These are phyloP conservation scores for Lucinisca nassula DNA, from an alignment of 2,888 invertebrate species.

Conservation along the genomic window DNA sequence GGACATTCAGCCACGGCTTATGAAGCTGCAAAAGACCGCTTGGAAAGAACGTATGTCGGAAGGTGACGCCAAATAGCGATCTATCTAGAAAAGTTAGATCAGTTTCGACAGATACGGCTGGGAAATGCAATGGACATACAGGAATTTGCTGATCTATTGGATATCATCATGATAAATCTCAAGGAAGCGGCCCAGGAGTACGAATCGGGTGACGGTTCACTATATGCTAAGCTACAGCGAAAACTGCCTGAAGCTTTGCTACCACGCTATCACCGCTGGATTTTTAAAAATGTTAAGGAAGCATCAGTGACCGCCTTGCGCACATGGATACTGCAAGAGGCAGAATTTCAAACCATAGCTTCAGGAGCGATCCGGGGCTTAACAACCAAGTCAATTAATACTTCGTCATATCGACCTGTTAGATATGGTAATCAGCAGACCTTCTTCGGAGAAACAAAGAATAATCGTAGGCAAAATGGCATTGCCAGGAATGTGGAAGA, in stretches of 20 bases:
- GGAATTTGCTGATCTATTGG: no score
- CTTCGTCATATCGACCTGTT: background rate
- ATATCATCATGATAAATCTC: background rate
- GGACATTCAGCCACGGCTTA: slow-evolving; percentile 50
- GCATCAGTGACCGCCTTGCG: slow-evolving; percentile 42
- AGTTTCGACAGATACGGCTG: background rate
- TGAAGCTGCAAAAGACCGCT: background rate
- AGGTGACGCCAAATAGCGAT: background rate
- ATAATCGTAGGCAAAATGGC: background rate
- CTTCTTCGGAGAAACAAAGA: slow-evolving; percentile 17
- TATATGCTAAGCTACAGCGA: background rate
- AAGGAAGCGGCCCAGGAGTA: slow-evolving; percentile 19
- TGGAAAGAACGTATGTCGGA: background rate
- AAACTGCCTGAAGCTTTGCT: slow-evolving; percentile 47
- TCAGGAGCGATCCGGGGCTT: slow-evolving; percentile 13
- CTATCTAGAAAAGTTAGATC: background rate
- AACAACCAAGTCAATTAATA: background rate
- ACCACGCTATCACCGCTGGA: slow-evolving; percentile 48
- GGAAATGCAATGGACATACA: background rate
- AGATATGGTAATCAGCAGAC: background rate
- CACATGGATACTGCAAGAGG: slow-evolving; percentile 37
- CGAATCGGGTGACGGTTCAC: slow-evolving; percentile 26
- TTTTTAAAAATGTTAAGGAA: slow-evolving; percentile 33
- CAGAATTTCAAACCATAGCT: slow-evolving; percentile 39
- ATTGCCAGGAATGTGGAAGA: background rate